Evolutionary conservation across 53 echinoderm and acorn worm species (phyloP), one percentile per base, ranked within the genome.

Genomic region (Henricia sp.): DNA sequence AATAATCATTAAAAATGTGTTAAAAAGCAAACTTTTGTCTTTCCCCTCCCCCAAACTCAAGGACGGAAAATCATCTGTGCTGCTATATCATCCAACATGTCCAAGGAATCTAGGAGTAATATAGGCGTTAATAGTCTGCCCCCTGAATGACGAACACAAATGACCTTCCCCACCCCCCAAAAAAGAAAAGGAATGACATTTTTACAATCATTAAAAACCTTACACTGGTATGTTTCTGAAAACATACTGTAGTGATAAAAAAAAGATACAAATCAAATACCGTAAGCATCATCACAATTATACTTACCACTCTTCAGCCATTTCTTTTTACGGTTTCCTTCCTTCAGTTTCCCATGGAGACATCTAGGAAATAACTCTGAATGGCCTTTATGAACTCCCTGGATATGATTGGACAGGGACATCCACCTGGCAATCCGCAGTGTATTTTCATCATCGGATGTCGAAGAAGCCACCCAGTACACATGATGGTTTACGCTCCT

Each of bases 301-400:
- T 66, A 28, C 65, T 73, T 52, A 90, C 85, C 77, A 64, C 90
- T 36, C 11, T 52, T 84, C 36, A 93, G 59, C 90, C 84, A 93
- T 25, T 93, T 90, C 36, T 72, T 72, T 21, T 46, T 84, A 58
- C 70, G 60, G 19, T 77, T 52, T 34, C 62, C 77, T 25, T 65
- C 68, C 37, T 71, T 27, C 29, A 90, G 51, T 6, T 76, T 44
- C 11, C 59, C 71, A 72, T 90, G 93, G 12, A 68, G 52, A 67
- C 93, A 91, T 21, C 10, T n/a, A 0, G 70, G 80, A 50, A 86
- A 91, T 21, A 69, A 34, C 0, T 70, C 67, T 1, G 88, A 85
- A 23, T 88, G 83, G 1, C 89, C 83, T 27, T 63, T 14, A 64
- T 88, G 89, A 2, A 51, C 27, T 13, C 66, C 73, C 65, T 83